Conservation (phyloP, 1,140 invertebrate genomes). For the Macrobrachium nipponense region DNA sequence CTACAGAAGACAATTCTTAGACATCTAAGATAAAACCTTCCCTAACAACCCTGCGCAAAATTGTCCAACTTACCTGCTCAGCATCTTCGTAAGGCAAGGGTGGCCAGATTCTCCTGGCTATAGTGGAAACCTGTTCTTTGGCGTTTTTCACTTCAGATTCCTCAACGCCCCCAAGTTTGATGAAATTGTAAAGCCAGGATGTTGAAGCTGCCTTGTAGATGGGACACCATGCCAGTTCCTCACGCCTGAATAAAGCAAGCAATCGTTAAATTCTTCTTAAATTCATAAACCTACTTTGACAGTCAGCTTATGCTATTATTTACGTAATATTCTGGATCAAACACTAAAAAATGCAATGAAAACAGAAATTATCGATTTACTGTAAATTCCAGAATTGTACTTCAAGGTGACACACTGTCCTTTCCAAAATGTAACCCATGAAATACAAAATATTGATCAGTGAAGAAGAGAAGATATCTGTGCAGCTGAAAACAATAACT, state of each 20-base stretch:
- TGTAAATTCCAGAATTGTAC: too few species aligned
- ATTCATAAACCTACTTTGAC: neutral
- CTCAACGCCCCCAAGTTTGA: constrained; percentile 71
- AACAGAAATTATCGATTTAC: too few species aligned
- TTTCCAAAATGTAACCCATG: too few species aligned
- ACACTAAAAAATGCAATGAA: too few species aligned
- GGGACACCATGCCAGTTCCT: constrained; percentile 73
- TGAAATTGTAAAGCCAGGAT: constrained; percentile 73
- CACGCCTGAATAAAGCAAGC: constrained; percentile 66
- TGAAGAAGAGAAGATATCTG: too few species aligned
- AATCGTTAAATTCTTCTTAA: constrained; percentile 30
- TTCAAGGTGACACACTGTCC: too few species aligned
- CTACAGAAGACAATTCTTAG: too few species aligned
- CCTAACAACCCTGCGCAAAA: neutral
- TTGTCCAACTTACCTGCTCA: constrained; percentile 64
- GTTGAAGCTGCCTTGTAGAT: constrained; percentile 73
- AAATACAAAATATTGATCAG: too few species aligned
- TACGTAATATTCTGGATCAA: too few species aligned
- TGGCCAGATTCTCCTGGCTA: constrained; percentile 70
- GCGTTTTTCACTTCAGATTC: constrained; percentile 67
- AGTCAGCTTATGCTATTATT: too few species aligned
- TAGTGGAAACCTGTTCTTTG: constrained; percentile 68
- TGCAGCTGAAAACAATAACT: too few species aligned
- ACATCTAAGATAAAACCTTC: neutral
- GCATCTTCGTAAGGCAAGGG: constrained; percentile 70